phyloP scores from a whole-genome alignment of 2,797 vertebrate genomes.

The Acipenser oxyrinchus region DNA sequence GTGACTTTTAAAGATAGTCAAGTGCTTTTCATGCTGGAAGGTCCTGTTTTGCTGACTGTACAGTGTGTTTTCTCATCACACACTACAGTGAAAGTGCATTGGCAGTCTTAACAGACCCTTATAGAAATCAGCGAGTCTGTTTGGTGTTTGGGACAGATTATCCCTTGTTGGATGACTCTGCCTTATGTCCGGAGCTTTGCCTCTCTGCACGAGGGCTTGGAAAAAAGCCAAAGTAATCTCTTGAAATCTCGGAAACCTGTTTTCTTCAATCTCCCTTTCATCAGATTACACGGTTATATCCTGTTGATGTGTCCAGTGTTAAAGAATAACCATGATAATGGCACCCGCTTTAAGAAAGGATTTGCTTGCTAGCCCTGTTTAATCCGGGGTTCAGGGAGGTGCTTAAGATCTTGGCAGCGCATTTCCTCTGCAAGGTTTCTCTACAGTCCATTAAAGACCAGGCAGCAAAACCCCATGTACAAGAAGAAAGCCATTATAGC shows the following conservation, averaged over 20 bases:
- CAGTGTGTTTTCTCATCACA: background rate
- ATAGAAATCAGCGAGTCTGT: background rate
- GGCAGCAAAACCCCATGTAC: too few relatives aligned
- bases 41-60: background rate
- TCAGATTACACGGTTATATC: background rate
- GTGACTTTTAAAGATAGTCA: too few relatives aligned
- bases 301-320: background rate
- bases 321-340: background rate
- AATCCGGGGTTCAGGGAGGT: conserved; percentile 4
- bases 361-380: background rate
- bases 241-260: conserved; percentile 11
- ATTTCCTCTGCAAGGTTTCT: conserved; percentile 9
- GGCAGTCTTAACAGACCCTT: too few relatives aligned
- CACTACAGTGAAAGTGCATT: too few relatives aligned
- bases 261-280: background rate
- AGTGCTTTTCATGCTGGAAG: too few relatives aligned
- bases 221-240: conserved; percentile 6
- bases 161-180: background rate
- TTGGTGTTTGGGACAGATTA: conserved; percentile 8
- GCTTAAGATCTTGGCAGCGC: background rate
- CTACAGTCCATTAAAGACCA: conserved; percentile 12
- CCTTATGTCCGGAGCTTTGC: background rate
- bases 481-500: too few relatives aligned
- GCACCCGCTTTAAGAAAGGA: background rate
- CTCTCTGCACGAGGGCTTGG: background rate